Conservation (phyloP, 2,113 vertebrate species). For the Copsychus sechellarum region DNA sequence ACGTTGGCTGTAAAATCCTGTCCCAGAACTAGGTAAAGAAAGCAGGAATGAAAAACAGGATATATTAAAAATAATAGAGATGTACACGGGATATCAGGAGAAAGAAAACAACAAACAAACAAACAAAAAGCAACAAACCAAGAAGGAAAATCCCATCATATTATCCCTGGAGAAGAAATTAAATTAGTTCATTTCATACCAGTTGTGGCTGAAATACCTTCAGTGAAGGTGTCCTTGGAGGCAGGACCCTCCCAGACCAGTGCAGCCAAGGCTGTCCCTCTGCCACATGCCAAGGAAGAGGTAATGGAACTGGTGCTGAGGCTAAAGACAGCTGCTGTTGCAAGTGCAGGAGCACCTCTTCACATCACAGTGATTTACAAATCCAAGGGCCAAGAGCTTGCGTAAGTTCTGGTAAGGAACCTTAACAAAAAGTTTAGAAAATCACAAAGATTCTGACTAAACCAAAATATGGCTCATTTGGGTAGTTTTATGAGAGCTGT, state of each 20-base stretch:
- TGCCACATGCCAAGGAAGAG: neutral
- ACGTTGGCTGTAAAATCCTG: neutral
- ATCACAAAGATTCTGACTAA: neutral
- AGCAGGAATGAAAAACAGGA: neutral
- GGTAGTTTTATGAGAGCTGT: neutral
- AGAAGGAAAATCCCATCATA: neutral
- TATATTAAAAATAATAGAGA: neutral
- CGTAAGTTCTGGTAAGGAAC: neutral
- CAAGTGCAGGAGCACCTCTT: neutral
- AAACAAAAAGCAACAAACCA: neutral
- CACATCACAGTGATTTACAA: neutral
- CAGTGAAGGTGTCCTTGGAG: neutral
- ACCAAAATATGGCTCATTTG: neutral
- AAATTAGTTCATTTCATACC: neutral
- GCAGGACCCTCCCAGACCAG: neutral
- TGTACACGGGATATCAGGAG: neutral
- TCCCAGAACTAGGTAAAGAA: neutral
- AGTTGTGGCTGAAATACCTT: neutral
- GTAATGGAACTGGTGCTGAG: neutral
- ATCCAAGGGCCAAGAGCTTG: neutral
- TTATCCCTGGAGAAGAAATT: neutral
- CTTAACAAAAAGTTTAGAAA: neutral
- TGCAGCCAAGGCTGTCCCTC: neutral
- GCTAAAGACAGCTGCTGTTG: neutral
- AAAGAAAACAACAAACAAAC: neutral